Percentiles rank a stretch among this genome's conserved stretches.
These are phyloP conservation scores for Thymelicus acteon DNA, from an alignment of 2,888 invertebrate species.

Conservation along the genomic window DNA sequence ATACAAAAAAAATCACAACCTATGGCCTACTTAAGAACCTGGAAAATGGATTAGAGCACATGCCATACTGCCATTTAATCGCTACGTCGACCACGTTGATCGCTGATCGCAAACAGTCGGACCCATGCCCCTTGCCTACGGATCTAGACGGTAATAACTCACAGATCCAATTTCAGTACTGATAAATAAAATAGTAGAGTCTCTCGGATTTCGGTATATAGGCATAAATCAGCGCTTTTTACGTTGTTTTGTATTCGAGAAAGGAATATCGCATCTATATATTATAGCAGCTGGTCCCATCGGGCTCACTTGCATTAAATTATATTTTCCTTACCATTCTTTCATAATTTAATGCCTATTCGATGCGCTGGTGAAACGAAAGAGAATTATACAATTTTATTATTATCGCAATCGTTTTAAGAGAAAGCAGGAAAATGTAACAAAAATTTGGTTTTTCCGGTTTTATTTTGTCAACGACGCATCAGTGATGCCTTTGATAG, in stretches of 20 bases:
- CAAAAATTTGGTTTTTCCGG: no score
- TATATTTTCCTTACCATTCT: neutral
- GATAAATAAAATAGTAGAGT: slow-evolving; percentile 34
- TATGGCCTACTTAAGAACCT: no score
- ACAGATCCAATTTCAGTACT: slow-evolving; percentile 32
- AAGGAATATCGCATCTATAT: slow-evolving; percentile 17
- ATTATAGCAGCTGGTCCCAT: neutral
- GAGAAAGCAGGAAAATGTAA: no score
- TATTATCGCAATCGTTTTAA: no score
- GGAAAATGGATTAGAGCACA: no score
- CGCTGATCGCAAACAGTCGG: neutral
- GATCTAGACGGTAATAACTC: slow-evolving; percentile 32
- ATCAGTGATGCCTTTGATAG: no score
- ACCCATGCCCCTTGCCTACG: neutral
- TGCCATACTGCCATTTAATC: no score
- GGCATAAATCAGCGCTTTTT: slow-evolving; percentile 22
- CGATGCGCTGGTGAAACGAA: no score
- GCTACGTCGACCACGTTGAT: neutral
- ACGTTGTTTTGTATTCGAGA: slow-evolving; percentile 9
- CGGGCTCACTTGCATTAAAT: slow-evolving; percentile 2
- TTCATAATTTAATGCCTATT: no score
- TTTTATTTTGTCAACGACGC: no score
- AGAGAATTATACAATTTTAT: no score
- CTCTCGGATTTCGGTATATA: slow-evolving; percentile 26
- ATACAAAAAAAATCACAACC: no score